Percentiles rank a stretch among this genome's conserved stretches.
These are phyloP conservation scores for Dasyurus viverrinus DNA, from an alignment of 2,113 vertebrate species.

Conservation along the genomic window DNA sequence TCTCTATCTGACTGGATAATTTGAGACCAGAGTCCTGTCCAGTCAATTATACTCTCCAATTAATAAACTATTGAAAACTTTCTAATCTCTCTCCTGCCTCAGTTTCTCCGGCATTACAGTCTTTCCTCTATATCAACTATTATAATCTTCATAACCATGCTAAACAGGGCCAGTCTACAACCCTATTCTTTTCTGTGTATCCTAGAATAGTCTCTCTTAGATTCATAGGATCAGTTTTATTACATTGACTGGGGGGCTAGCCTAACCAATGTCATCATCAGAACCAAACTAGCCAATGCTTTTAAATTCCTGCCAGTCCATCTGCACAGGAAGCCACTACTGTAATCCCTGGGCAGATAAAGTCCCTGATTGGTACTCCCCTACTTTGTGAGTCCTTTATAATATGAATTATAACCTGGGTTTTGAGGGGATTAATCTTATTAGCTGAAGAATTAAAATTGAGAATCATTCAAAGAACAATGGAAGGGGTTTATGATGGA, in stretches of 20 bases:
- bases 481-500: neutral
- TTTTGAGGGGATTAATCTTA: neutral
- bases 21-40: no score
- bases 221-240: neutral
- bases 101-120: no score
- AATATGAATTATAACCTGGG: neutral
- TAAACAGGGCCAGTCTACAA: neutral
- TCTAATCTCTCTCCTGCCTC: no score
- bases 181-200: neutral
- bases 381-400: neutral
- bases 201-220: neutral
- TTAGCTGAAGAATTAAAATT: neutral
- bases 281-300: neutral
- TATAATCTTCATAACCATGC: neutral
- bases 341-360: neutral
- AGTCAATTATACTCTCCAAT: no score
- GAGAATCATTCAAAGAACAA: neutral
- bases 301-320: neutral
- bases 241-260: neutral
- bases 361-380: neutral
- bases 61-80: no score
- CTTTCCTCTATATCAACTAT: neutral
- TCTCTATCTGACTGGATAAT: no score
- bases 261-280: neutral
- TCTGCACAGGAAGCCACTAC: neutral